Evolutionary conservation across 2,888 invertebrate species (phyloP), one percentile per base, ranked within the genome.

Genomic region (Tribolium freemani): DNA sequence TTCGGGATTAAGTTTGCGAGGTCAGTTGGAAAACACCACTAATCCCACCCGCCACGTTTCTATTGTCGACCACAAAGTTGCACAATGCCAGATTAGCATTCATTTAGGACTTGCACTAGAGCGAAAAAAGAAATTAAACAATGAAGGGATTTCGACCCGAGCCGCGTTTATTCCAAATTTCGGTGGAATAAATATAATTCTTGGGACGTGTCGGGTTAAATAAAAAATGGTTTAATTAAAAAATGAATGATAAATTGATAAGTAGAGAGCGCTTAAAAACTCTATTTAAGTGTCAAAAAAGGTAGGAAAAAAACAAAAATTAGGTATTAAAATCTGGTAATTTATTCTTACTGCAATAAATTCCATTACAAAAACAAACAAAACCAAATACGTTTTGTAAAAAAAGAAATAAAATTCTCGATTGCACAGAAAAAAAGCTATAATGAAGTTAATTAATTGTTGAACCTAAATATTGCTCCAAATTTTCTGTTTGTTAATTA

Each of bases 11-110:
- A 9, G 56, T 21, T 48, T 50, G 68, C 50, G 68, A 60, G 69
- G 69, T 69, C 69, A 69, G 51, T 60, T 26, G 60, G 69, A 60
- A 69, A 69, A 58, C 60, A 51, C 44, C 60, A 51, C 69, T 69
- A 69, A 69, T 69, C 69, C 69, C 60, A 44, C 69, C 48, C 48
- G 11, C 53, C 53, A 69, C 60, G 60, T 60, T 69, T 60, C 56
- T 54, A 64, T 71, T 71, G 70, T 71, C 63, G 64, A 56, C 70
- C 57, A 64, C 54, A 56, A 64, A 71, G 50, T 64, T 69, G 69
- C 69, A 69, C 69, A 69, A 69, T 69, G 53, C 56, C 50, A 71
- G 70, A 71, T 71, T 71, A 71, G 64, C 70, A 71, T 71, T 71
- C 64, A 71, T 71, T 71, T 67, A 53, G 57, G 64, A 53, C 57